Evolutionary conservation across 2,888 invertebrate genomes (phyloP).

Genomic region (Argyresthia albistria): DNA sequence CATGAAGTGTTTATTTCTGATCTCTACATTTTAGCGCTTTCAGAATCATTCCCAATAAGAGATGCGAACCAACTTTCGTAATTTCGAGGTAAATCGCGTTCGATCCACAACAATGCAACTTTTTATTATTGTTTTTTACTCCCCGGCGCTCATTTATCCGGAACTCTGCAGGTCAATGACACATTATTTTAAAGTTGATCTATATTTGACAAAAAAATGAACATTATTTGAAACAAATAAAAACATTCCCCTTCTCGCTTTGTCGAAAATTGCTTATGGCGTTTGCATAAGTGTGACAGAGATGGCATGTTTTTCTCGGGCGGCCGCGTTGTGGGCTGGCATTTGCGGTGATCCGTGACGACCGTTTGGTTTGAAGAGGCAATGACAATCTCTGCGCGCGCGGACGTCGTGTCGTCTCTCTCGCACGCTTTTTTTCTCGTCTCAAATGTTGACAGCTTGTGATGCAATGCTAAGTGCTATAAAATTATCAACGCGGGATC

Average conservation of each 20-base stretch:
- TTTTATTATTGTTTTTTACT: slow-evolving; percentile 7
- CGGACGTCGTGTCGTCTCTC: slow-evolving; percentile 32
- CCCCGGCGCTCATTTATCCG: slow-evolving; percentile 26
- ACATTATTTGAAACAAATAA: slow-evolving; percentile 38
- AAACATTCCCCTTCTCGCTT: slow-evolving; percentile 35
- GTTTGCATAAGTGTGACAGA: slow-evolving; percentile 24
- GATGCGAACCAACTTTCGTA: too few relatives aligned
- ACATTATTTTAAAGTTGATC: slow-evolving; percentile 60
- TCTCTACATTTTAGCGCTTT: too few relatives aligned
- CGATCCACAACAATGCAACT: neutral
- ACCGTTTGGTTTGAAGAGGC: slow-evolving; percentile 55
- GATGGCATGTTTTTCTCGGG: slow-evolving; percentile 28
- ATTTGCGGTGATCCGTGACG: slow-evolving; percentile 56
- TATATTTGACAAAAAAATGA: slow-evolving; percentile 61
- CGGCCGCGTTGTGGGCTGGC: slow-evolving; percentile 49
- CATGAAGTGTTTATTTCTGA: too few relatives aligned
- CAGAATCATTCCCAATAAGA: too few relatives aligned
- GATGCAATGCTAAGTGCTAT: slow-evolving; percentile 31
- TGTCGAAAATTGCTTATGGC: slow-evolving; percentile 8
- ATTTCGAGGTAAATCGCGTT: too few relatives aligned
- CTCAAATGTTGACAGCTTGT: slow-evolving; percentile 34
- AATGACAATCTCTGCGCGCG: slow-evolving; percentile 33
- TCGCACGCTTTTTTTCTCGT: slow-evolving; percentile 37
- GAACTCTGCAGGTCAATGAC: slow-evolving; percentile 48
- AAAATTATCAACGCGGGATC: slow-evolving; percentile 36